Conservation (phyloP, 2,797 vertebrate species). For the Anomalospiza imberbis region DNA sequence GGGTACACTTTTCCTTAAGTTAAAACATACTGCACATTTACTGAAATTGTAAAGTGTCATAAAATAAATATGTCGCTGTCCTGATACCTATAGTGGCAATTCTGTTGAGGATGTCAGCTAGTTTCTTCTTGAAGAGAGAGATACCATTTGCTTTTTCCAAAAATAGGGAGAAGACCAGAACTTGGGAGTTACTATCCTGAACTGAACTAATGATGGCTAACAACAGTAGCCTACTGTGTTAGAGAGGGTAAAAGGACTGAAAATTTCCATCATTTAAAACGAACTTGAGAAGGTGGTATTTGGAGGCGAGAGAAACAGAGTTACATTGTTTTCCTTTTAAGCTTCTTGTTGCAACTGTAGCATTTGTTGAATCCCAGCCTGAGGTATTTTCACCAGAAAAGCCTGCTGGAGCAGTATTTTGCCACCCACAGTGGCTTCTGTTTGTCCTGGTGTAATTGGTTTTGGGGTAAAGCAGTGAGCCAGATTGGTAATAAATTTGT, state of each 20-base stretch:
- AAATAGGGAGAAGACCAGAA: neutral
- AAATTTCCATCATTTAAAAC: neutral
- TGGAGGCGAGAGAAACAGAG: fast-evolving
- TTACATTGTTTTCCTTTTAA: neutral
- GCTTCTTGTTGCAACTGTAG: neutral
- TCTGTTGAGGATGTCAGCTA: neutral
- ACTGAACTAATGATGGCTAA: neutral
- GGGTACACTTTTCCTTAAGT: neutral
- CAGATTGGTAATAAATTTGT: neutral
- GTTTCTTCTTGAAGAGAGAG: neutral
- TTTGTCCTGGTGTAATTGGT: neutral
- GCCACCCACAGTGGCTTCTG: neutral
- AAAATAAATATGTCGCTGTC: neutral
- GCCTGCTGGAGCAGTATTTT: neutral
- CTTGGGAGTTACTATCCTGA: neutral
- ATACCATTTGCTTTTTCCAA: neutral
- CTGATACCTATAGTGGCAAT: neutral
- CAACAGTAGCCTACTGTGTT: neutral
- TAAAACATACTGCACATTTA: neutral
- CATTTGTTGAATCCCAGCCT: neutral
- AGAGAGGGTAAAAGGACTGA: neutral
- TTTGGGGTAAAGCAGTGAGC: neutral
- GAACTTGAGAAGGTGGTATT: neutral
- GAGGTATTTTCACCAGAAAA: neutral
- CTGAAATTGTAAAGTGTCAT: neutral